Evolutionary conservation across 2,113 vertebrate species (phyloP), one percentile per base, ranked within the genome.

Genomic region (Columbina picui): DNA sequence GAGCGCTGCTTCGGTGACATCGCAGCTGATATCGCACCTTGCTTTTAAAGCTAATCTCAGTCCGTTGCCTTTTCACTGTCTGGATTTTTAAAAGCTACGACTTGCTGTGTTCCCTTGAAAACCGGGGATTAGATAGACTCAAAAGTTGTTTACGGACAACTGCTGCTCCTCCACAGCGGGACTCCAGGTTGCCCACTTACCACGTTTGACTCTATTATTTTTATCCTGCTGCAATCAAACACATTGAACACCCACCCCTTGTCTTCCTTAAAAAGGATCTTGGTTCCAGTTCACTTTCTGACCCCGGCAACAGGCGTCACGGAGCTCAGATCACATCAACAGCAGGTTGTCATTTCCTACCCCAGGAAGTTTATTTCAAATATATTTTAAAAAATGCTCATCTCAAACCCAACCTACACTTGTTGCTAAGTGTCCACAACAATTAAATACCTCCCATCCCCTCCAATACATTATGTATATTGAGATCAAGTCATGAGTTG

Each of bases 401-500:
- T 84, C 86, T 88, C 68, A 55, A 63, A 68, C 30, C 34, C 87
- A 94, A 71, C 68, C 57, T 90, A 57, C 47, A 71, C 49, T 73
- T 77, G 91, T 74, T 93, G 76, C 91, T 93, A 90, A 76, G 77
- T 74, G 76, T 76, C 86, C 73, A 87, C 76, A 84, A 94, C 63
- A 94, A 93, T 59, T 38, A 92, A 81, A 69, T 25, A 60, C 61
- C 85, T 94, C 76, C 61, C 80, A 90, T 74, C 85, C 79, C 68
- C 91, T 87, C 79, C 88, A 90, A 86, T 87, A 71, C 36, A 87
- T 82, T 87, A 90, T 92, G 86, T 90, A 96, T 78, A 86, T 86
- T 56, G 84, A 92, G 89, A 93, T 82, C 91, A 90, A 94, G 92
- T 90, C 92, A 96, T 71, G 87, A 92, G 90, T 20, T 77, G 73